Evolutionary conservation across 1,140 invertebrate genomes (phyloP), one percentile per base, ranked within the genome.

Genomic region (Drosophila micromelanica): DNA sequence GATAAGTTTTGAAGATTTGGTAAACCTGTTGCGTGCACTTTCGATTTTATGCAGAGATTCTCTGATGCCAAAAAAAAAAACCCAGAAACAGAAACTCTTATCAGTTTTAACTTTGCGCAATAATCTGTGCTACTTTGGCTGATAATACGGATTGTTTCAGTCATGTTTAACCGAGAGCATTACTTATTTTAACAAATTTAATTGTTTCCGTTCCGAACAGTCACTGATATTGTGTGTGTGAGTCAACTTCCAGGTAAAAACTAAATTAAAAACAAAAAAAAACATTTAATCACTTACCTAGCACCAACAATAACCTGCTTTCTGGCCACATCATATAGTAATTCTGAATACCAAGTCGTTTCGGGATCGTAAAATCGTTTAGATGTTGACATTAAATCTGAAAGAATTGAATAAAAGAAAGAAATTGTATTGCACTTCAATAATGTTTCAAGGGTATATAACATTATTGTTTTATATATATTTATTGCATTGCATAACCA

Each of bases 301-400:
- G 96, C 96, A 60, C 96, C 96, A 70, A 96, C 95, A 67, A 97
- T 93, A 64, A 98, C 93, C 92, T 97, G 96, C 90, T 96, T 95
- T 86, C 96, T 95, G 51, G 95, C 94, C 30, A 97, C 95, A 93
- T 97, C 96, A 91, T 97, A 97, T 20, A 97, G 92, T 82, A 97
- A 92, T 92, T 96, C 95, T 7, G 96, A 95, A 92, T 95, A 97
- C 63, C 94, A 94, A 37, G 94, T 94, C 67, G 96, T 95, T 55
- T 94, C 94, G 42, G 94, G 93, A 79, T 95, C 94, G 76, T 93
- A 93, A 85, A 95, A 96, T 84, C 93, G 93, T 92, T 93, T 93
- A 48, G 94, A 92, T 42, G 92, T 86, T 69, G 92, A 92, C 92
- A 94, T 91, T 62, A 94, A 87, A 92, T 94, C 93, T 94, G 92